These are phyloP conservation scores for Trididemnum miniatum DNA, from an alignment of 23 tunicate species.

Conservation along the genomic window DNA sequence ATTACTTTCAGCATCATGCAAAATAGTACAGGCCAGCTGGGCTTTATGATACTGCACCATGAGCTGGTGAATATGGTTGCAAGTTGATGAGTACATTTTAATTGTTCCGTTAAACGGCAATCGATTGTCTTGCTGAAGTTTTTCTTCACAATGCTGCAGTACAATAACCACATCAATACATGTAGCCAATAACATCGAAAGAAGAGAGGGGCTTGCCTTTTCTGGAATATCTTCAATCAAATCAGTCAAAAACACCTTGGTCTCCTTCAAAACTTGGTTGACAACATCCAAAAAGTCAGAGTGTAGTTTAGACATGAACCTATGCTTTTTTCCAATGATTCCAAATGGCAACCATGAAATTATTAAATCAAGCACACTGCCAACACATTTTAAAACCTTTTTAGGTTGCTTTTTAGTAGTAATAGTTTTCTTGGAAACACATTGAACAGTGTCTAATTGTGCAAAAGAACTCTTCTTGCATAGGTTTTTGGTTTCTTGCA, in stretches of 20 bases:
- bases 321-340: constrained; percentile 49
- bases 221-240: constrained; percentile 59
- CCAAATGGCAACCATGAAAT: constrained; percentile 41
- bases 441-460: not conserved
- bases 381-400: constrained; percentile 18
- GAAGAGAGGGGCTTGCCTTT: constrained; percentile 19
- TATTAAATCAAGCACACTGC: constrained; percentile 5
- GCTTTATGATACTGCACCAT: constrained; percentile 51
- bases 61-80: constrained; percentile 24
- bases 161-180: constrained; percentile 40
- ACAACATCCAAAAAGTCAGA: constrained; percentile 63
- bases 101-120: constrained; percentile 59
- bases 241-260: constrained; percentile 40
- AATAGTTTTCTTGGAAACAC: not conserved
- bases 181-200: constrained; percentile 33
- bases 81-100: constrained; percentile 39
- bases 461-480: not conserved
- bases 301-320: constrained; percentile 29
- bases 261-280: constrained; percentile 49
- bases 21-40: constrained; percentile 17
- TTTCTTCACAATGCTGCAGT: constrained; percentile 43
- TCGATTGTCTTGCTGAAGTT: constrained; percentile 38
- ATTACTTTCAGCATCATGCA: constrained; percentile 81
- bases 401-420: not conserved
- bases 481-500: constrained; percentile 33